Percentiles rank a stretch among this genome's conserved stretches.
Conservation (phyloP, 1,140 invertebrate genomes). For the Sitophilus oryzae region DNA sequence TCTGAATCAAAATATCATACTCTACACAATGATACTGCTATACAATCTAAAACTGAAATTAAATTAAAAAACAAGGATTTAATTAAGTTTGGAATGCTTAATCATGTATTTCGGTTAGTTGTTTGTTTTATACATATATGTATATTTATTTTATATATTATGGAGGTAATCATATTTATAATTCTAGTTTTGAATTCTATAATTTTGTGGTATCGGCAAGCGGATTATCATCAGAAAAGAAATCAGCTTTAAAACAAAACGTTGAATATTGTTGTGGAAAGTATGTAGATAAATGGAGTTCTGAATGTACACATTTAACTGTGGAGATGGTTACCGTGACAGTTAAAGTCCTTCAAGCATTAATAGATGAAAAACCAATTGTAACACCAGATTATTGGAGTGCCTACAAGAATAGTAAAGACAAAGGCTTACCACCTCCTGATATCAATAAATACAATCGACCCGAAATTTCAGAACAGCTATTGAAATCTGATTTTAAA, state of each 20-base stretch:
- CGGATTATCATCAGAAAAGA: conserved; percentile 43
- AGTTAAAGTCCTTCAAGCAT: conserved; percentile 61
- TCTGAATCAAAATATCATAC: conserved; percentile 53
- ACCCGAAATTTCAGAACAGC: conserved; percentile 23
- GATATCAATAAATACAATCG: conserved; percentile 25
- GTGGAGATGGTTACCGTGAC: conserved; percentile 62
- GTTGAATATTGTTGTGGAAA: conserved; percentile 44
- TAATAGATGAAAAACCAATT: conserved; percentile 56
- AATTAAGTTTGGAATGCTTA: conserved; percentile 50
- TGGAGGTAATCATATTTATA: conserved; percentile 3
- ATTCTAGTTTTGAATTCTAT: conserved; percentile 23
- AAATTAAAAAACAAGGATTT: conserved; percentile 45
- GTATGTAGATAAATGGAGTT: conserved; percentile 46
- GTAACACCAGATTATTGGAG: conserved; percentile 58
- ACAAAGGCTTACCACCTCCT: conserved; percentile 26
- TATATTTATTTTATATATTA: conserved; percentile 40
- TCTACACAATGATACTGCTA: conserved; percentile 45
- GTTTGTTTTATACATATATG: conserved; percentile 1
- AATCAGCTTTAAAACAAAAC: conserved; percentile 39
- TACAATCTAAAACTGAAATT: conserved; percentile 30
- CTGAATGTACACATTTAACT: conserved; percentile 56
- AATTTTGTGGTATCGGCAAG: conserved; percentile 45
- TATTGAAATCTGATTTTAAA: conserved; percentile 26
- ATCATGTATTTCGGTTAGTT: conserved; percentile 38
- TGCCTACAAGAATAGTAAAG: conserved; percentile 46